Evolutionary conservation across 2,113 vertebrate genomes (phyloP).

Genomic region (Xiphophorus couchianus): DNA sequence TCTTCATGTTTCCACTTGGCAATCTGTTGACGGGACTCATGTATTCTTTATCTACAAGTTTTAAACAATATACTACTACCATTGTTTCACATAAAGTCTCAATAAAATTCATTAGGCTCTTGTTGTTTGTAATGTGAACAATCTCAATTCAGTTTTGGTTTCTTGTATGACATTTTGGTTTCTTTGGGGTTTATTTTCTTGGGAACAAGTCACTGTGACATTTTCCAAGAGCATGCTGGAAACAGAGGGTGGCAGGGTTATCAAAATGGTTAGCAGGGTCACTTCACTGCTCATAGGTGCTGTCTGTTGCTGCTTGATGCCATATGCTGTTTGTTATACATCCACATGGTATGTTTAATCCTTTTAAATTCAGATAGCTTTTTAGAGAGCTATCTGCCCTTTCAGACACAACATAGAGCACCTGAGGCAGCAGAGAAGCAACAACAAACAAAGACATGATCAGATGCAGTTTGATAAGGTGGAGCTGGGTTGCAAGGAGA

Average conservation of each 20-base stretch:
- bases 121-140: no score
- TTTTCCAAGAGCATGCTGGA: background rate
- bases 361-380: background rate
- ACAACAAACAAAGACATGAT: background rate
- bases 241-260: background rate
- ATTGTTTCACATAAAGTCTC: no score
- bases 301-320: background rate
- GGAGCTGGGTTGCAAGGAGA: background rate
- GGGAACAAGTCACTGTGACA: background rate
- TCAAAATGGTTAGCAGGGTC: background rate
- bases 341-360: background rate
- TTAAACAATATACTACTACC: no score
- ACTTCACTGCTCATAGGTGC: background rate
- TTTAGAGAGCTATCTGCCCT: background rate
- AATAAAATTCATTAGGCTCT: no score
- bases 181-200: background rate
- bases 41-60: no score
- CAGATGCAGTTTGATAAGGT: background rate
- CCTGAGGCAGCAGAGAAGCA: background rate
- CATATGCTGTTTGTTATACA: background rate
- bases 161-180: no score
- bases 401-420: background rate
- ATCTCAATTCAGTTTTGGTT: no score
- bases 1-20: no score
- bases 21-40: no score